Evolutionary conservation across 2,888 invertebrate genomes (phyloP).

Genomic region (Aporophyla lueneburgensis): DNA sequence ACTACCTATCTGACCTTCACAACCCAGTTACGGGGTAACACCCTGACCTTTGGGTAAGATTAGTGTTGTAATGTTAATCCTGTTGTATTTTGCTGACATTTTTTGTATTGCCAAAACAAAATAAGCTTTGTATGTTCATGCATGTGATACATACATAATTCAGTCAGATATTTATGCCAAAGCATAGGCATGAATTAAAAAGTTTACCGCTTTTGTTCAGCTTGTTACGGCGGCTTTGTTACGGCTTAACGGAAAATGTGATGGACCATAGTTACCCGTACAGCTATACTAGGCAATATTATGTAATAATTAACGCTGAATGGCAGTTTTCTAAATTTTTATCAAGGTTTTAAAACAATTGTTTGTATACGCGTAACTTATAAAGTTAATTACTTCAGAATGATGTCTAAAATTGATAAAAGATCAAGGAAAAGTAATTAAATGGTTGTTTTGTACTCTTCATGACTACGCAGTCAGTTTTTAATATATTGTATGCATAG

Average conservation of each 20-base stretch:
- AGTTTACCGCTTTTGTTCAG: constrained; percentile 33
- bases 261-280: not conserved
- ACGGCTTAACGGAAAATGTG: constrained; percentile 24
- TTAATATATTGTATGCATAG: constrained; percentile 3
- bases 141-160: not conserved
- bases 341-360: not conserved
- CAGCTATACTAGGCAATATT: not conserved
- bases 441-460: not conserved
- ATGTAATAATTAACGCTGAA: not conserved
- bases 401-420: constrained; percentile 11
- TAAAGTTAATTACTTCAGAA: not conserved
- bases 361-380: not conserved
- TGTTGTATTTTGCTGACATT: not conserved
- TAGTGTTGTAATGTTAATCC: not conserved
- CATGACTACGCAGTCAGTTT: not conserved
- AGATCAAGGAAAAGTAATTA: not conserved
- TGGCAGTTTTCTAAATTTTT: not conserved
- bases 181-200: constrained; percentile 42
- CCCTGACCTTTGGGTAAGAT: too few species aligned
- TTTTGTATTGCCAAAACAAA: not conserved
- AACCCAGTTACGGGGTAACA: too few species aligned
- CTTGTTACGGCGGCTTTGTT: constrained; percentile 42
- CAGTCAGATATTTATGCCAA: not conserved
- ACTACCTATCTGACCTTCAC: too few species aligned
- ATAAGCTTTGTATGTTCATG: not conserved